These are phyloP conservation scores for Toxotes jaculatrix DNA, from an alignment of 2,113 vertebrate genomes.

Conservation along the genomic window DNA sequence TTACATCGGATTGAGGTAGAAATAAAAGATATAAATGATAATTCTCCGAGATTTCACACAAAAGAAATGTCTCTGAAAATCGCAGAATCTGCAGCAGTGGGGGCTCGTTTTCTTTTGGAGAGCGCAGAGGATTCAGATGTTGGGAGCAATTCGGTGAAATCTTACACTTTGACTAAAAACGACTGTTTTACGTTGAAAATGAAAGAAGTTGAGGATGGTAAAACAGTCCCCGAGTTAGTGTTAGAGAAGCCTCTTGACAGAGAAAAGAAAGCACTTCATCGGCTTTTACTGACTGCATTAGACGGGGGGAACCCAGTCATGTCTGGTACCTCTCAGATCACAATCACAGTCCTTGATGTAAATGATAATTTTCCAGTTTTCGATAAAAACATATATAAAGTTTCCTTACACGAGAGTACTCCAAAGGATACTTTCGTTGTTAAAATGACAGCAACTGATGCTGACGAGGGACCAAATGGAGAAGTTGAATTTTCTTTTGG, in stretches of 20 bases:
- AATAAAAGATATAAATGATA: slow-evolving; percentile 87
- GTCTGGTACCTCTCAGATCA: slow-evolving; percentile 70
- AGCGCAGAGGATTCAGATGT: slow-evolving; percentile 74
- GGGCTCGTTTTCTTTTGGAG: slow-evolving; percentile 69
- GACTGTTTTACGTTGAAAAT: slow-evolving; percentile 77
- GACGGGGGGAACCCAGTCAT: slow-evolving; percentile 73
- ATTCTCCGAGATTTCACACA: slow-evolving; percentile 74
- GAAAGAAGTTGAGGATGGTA: slow-evolving; percentile 73
- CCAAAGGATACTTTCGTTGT: slow-evolving; percentile 77
- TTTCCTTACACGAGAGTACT: slow-evolving; percentile 82
- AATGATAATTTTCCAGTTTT: slow-evolving; percentile 91
- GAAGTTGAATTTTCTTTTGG: slow-evolving; percentile 72
- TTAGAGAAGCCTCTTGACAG: slow-evolving; percentile 78
- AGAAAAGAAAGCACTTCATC: slow-evolving; percentile 78
- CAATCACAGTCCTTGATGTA: slow-evolving; percentile 78
- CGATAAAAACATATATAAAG: slow-evolving; percentile 82
- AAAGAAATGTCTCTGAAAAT: slow-evolving; percentile 65
- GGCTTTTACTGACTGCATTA: slow-evolving; percentile 78
- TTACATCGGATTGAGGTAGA: slow-evolving; percentile 85
- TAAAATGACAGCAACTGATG: slow-evolving; percentile 79
- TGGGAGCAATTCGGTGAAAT: slow-evolving; percentile 72
- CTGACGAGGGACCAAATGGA: slow-evolving; percentile 77
- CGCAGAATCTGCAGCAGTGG: slow-evolving; percentile 64
- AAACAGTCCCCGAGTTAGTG: slow-evolving; percentile 74
- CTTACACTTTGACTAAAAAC: slow-evolving; percentile 67